Evolutionary conservation across 2,888 invertebrate species (phyloP), one percentile per base, ranked within the genome.

Genomic region (Cantharis flavilabris): DNA sequence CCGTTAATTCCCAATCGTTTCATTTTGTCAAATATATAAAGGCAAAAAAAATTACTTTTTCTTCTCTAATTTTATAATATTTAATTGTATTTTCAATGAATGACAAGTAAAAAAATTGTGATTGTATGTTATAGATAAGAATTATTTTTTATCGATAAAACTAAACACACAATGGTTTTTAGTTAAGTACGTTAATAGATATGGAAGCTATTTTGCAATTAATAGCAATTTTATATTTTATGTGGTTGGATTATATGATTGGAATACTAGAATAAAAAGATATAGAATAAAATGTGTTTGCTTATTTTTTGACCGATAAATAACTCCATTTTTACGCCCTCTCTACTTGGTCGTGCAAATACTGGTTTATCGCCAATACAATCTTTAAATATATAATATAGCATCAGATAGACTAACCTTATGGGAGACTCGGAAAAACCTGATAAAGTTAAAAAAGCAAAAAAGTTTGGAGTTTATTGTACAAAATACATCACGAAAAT

Each of bases 1-100:
- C 70, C 62, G 73, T 33, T 76, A 78, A 73, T n/a, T 63, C 71
- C 73, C 73, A 78, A 78, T 78, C 70, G 73, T 71, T 75, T 76
- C 72, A 67, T 75, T 75, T 64, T 23, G 49, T 64, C 73, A 30
- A 62, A 23, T n/a, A 72, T 30, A n/a, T 0, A n/a, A n/a, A 7
- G 7, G 9, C n/a, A 13, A n/a, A n/a, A n/a, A 49, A 49, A 49
- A 5, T n/a, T 1, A 23, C 5, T n/a, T 10, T 67, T 67, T 67
- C 65, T 23, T 23, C 26, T 67, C 23, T 7, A n/a, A 67, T 67
- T 67, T 67, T 67, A 23, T 26, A 3, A 23, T 64, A 23, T 64
- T 11, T 18, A 23, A 20, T 23, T 67, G 20, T 67, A 67, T 67
- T 67, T 18, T 49, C 26, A 13, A 23, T 30, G 62, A 69, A 16